These are phyloP conservation scores for Podilymbus podiceps DNA, from an alignment of 2,113 vertebrate genomes.

Conservation along the genomic window DNA sequence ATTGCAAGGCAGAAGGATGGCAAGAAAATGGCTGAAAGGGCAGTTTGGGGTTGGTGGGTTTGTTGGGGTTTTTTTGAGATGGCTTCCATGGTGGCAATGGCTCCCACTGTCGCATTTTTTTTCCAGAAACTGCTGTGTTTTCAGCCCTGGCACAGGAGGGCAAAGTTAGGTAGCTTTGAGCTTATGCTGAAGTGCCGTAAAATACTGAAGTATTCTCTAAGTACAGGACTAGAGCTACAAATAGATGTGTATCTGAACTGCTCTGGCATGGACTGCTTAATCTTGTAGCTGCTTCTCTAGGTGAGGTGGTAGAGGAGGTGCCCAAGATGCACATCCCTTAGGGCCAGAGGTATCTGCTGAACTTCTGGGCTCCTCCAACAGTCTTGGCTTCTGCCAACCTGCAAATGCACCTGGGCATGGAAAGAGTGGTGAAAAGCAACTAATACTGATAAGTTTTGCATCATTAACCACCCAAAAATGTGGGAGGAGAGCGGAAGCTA, in stretches of 20 bases:
- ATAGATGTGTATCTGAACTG: neutral
- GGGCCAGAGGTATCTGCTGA: neutral
- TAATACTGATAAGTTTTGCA: neutral
- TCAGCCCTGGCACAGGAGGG: neutral
- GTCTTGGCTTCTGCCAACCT: neutral
- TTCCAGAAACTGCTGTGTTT: neutral
- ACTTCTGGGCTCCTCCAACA: neutral
- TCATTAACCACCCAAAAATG: neutral
- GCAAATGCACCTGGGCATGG: neutral
- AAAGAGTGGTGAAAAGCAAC: neutral
- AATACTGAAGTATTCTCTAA: neutral
- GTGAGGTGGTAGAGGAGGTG: neutral
- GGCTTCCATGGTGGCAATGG: neutral
- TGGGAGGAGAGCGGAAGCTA: neutral
- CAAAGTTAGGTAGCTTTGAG: neutral
- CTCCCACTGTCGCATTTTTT: neutral
- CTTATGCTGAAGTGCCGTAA: neutral
- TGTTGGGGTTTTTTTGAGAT: neutral
- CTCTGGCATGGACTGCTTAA: neutral
- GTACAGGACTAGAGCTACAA: neutral
- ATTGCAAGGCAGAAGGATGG: neutral
- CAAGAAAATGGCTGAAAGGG: neutral
- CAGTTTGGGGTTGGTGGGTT: no score
- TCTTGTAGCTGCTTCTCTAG: fast-evolving
- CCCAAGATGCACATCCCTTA: neutral